Base-by-base conservation (phyloP, 2,113 vertebrate genomes). In the Hippolais icterina region DNA sequence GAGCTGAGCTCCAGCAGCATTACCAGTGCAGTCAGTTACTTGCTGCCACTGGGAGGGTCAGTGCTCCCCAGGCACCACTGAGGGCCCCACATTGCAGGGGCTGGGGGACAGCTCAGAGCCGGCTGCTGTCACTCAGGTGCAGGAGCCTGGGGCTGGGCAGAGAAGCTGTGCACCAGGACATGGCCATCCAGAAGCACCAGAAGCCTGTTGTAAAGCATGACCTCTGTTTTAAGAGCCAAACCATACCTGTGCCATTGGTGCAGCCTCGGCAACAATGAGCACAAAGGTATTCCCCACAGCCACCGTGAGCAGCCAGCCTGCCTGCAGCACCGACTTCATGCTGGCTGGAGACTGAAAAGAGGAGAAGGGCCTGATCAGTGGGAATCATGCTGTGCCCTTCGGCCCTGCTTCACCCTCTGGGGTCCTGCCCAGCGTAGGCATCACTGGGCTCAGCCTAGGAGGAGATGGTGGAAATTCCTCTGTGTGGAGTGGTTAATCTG, bases 281-380 rank as follows among this genome's bases (percentile, higher is more conserved):
- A 99, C 99, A 7, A 99, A 99, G 77, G 99, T 97, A 47, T 99
- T 99, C 29, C 99, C 99, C 86, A 99, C 98, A 9, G 99, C 99
- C 33, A 99, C 98, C 0, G 99, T 99, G 95, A 99, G 97, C 87
- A 99, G 97, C 99, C 99, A 99, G 69, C 98, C 99, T 33, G 99
- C 99, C 97, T 99, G 99, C 66, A 99, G 98, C 60, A 99, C 99
- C 1, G 99, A 99, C 95, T 99, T 99, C 99, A 99, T 99, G 97
- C 98, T 99, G 83, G 97, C 95, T 12, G 99, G 99, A 96, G 99
- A 99, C 99, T 99, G 97, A 61, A 89, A 90, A 95, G 35, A 80
- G 96, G 21, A 96, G 25, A 97, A 52, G 22, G 88, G 52, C 53
- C 81, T 89, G 87, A 64, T 94, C 90, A 96, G 91, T 56, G 87